Conservation (phyloP, 1,140 invertebrate genomes). For the Stegodyphus dumicola region DNA sequence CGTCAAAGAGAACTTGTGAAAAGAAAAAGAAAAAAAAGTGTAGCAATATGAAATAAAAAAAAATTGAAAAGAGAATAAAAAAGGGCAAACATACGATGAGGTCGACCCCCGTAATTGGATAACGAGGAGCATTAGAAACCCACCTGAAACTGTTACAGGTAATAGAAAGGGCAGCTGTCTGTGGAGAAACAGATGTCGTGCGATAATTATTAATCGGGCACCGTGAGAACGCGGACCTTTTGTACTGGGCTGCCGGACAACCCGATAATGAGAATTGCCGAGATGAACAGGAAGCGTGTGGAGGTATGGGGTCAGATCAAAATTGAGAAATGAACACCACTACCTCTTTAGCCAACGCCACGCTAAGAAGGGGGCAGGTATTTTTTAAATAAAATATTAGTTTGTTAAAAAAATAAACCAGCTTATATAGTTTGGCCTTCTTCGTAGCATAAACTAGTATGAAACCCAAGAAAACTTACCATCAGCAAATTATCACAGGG, state of each 20-base stretch:
- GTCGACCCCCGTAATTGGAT: constrained; percentile 56
- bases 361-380: no score
- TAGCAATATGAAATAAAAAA: no score
- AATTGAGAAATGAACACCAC: not conserved
- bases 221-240: constrained; percentile 57
- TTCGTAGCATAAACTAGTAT: no score
- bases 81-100: constrained; percentile 9
- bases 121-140: constrained; percentile 55
- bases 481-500: no score
- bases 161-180: constrained; percentile 59
- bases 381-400: no score
- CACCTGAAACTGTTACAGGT: constrained; percentile 60
- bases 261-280: constrained; percentile 48
- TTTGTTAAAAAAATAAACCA: no score
- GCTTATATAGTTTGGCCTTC: no score
- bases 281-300: constrained; percentile 35
- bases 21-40: no score
- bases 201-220: constrained; percentile 57
- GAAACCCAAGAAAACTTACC: no score
- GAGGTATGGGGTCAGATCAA: constrained; percentile 3
- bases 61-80: not conserved
- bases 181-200: constrained; percentile 55
- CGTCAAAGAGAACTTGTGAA: no score
- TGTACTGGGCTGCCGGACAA: constrained; percentile 36
- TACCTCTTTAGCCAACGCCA: no score